Evolutionary conservation across 2,113 vertebrate genomes (phyloP).

Genomic region (Delphinapterus leucas): DNA sequence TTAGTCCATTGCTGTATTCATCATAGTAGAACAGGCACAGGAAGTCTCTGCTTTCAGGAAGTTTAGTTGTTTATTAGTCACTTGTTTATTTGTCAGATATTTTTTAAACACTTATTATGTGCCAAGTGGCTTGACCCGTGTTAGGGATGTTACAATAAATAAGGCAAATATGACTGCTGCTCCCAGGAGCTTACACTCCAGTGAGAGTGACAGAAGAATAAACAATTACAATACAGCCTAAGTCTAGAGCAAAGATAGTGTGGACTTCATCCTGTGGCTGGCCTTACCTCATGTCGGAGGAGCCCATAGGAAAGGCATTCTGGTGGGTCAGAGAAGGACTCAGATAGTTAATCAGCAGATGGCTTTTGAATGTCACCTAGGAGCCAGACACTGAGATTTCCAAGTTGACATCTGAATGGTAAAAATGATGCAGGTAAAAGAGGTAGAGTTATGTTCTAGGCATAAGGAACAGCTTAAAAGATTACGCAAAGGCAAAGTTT

Average conservation of each 20-base stretch:
- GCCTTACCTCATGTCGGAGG: neutral
- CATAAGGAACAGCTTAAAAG: neutral
- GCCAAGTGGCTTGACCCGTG: neutral
- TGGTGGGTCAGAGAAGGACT: neutral
- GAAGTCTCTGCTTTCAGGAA: neutral
- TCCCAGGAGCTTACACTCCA: neutral
- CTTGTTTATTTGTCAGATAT: neutral
- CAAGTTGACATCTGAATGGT: neutral
- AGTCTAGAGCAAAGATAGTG: neutral
- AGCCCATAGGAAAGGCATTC: neutral
- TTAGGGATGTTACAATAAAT: neutral
- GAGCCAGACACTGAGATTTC: neutral
- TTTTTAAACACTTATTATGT: neutral
- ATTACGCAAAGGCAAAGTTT: neutral
- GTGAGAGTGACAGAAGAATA: neutral
- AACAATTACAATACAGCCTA: neutral
- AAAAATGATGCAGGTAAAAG: neutral
- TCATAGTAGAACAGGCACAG: neutral
- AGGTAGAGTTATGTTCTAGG: neutral
- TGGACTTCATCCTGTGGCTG: neutral
- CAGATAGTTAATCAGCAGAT: neutral
- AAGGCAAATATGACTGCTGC: neutral
- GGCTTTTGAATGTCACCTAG: neutral
- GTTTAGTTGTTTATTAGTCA: neutral
- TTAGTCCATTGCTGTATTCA: neutral